phyloP scores from a whole-genome alignment of 2,113 vertebrate genomes.

The Atherinomorus stipes region DNA sequence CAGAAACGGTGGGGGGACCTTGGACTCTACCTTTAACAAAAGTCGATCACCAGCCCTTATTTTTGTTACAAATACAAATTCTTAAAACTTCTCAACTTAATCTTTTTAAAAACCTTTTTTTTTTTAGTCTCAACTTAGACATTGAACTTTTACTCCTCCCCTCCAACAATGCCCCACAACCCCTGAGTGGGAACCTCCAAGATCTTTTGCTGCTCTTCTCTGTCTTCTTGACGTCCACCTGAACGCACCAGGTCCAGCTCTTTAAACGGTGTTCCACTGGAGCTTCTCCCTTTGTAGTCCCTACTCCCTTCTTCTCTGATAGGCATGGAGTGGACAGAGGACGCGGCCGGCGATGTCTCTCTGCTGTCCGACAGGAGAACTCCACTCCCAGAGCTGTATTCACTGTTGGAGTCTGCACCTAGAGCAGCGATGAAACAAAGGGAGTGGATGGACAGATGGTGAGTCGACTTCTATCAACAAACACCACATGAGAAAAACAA shows the following conservation, averaged over 20 bases:
- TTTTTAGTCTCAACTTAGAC: conserved; percentile 2
- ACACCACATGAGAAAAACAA: conserved; percentile 58
- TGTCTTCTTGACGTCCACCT: conserved; percentile 15
- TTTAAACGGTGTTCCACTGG: conserved; percentile 30
- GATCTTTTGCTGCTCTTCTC: conserved; percentile 36
- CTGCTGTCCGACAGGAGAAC: conserved; percentile 72
- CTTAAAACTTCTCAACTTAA: too few species aligned
- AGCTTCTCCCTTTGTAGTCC: conserved; percentile 37
- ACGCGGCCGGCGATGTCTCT: conserved; percentile 56
- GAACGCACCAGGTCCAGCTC: conserved; percentile 42
- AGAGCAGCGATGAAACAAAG: conserved; percentile 49
- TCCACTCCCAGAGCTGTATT: conserved; percentile 70
- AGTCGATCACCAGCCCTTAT: not conserved
- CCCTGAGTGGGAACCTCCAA: conserved; percentile 24
- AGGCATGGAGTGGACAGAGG: conserved; percentile 29
- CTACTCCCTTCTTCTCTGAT: conserved; percentile 23
- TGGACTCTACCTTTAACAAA: too few species aligned
- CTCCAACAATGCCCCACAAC: conserved; percentile 45
- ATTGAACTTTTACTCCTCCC: conserved; percentile 55
- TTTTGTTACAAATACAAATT: not conserved
- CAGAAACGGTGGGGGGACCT: too few species aligned
- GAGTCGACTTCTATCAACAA: conserved; percentile 66
- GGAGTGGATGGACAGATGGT: conserved; percentile 59
- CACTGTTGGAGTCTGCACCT: conserved; percentile 72
- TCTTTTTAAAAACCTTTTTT: not conserved